Evolutionary conservation across 2,797 vertebrate species (phyloP), one percentile per base, ranked within the genome.

Genomic region (Urophycis tenuis): DNA sequence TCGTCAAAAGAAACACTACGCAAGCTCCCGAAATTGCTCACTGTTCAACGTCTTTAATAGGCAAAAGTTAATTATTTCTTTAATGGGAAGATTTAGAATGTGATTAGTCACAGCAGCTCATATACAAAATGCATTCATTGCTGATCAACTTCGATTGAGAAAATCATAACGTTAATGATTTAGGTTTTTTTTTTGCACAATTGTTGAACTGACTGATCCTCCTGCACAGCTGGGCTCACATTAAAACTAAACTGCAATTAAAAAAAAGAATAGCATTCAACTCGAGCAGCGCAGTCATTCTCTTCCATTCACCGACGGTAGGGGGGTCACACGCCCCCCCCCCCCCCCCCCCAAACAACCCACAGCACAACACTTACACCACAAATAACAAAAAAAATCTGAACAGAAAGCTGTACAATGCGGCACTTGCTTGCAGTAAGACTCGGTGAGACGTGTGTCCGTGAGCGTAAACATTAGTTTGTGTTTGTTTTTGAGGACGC

Each of bases 351-450:
- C 19, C 60, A 67, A 67, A 60, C 5, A 53, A 60, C 9, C 4
- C 4, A 36, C 35, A 36, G 9, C 35, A 4, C 35, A 60, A 29
- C 60, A 12, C n/a, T n/a, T 11, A 29, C 60, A 14, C 60, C 29
- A 67, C 60, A 67, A 67, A 67, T 67, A 29, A 29, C 29, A 29
- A 67, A 29, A 67, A 29, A 67, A 12, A 25, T 14, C 25, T 22
- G 10, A 60, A 60, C 53, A n/a, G 53, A 60, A 60, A 60, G 53
- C 53, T 60, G 53, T 60, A 60, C 53, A 25, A 60, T 67, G 60
- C 60, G 60, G 60, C 60, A 67, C 60, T 60, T 60, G 53, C n/a
- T n/a, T 60, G 53, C 53, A 60, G 17, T 67, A 60, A 60, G 53
- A 60, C 53, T 60, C 25, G 22, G 22, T 67, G 25, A 67, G 60